phyloP scores from a whole-genome alignment of 2,888 invertebrate species.

The Lapara coniferarum region DNA sequence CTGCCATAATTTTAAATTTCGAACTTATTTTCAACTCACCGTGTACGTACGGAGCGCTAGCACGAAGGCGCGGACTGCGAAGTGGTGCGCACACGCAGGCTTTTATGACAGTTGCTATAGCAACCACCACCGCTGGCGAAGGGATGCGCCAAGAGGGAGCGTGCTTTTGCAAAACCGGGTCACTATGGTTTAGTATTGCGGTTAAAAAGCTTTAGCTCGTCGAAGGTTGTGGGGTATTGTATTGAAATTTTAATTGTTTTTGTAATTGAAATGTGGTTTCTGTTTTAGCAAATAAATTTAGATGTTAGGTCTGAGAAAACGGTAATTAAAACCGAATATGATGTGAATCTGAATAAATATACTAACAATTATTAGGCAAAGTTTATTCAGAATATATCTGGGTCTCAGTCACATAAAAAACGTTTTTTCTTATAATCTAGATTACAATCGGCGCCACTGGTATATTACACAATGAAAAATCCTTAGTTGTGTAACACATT shows the following conservation, averaged over 20 bases:
- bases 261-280: constrained; percentile 9
- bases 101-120: constrained; percentile 64
- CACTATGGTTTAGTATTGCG: constrained; percentile 21
- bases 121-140: constrained; percentile 60
- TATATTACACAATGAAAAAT: constrained; percentile 9
- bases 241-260: constrained; percentile 11
- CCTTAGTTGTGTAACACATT: constrained; percentile 15
- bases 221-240: constrained; percentile 12
- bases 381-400: too few species aligned
- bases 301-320: background rate
- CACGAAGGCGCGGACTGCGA: constrained; percentile 69
- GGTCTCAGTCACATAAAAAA: background rate
- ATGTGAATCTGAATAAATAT: too few species aligned
- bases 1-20: constrained; percentile 16
- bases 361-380: too few species aligned
- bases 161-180: constrained; percentile 31
- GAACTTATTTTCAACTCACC: constrained; percentile 62
- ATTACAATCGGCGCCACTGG: constrained; percentile 16
- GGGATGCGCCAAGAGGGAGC: constrained; percentile 51
- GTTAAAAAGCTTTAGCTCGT: background rate
- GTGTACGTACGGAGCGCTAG: constrained; percentile 72
- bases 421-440: background rate
- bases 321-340: too few species aligned
- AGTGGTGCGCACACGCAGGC: constrained; percentile 47
- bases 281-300: background rate